Evolutionary conservation across 2,797 vertebrate genomes (phyloP).

Genomic region (Microcaecilia unicolor): DNA sequence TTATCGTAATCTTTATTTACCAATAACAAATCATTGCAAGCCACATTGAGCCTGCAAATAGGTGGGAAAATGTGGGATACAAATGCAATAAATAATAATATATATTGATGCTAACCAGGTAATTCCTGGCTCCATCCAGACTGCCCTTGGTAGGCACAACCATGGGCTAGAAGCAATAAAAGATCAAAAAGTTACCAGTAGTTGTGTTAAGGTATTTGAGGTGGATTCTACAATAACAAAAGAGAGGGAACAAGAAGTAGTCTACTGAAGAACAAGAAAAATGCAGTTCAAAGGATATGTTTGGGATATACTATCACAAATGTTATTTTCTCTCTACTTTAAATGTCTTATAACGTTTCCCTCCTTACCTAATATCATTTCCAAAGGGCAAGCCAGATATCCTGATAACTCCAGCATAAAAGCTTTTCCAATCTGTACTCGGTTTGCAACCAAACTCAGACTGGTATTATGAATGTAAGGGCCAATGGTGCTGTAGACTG

Average conservation of each 20-base stretch:
- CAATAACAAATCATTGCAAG: too few relatives aligned
- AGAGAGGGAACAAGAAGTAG: too few relatives aligned
- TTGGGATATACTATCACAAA: background rate
- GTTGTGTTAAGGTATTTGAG: too few relatives aligned
- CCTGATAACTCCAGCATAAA: conserved; percentile 35
- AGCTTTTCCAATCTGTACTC: conserved; percentile 16
- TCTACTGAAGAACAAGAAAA: background rate
- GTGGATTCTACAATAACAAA: too few relatives aligned
- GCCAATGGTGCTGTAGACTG: conserved; percentile 31
- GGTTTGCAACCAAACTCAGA: conserved; percentile 17
- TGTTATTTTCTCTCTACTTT: background rate
- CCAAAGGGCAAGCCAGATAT: conserved; percentile 22
- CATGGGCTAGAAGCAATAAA: too few relatives aligned
- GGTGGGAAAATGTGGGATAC: too few relatives aligned
- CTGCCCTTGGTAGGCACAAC: too few relatives aligned
- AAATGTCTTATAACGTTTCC: background rate
- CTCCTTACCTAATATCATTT: conserved; percentile 36
- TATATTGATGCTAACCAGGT: too few relatives aligned
- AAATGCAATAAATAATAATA: too few relatives aligned
- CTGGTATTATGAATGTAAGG: conserved; percentile 33
- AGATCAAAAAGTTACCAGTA: background rate
- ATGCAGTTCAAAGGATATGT: background rate
- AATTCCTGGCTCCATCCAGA: too few relatives aligned
- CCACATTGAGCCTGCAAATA: too few relatives aligned
- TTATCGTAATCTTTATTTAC: too few relatives aligned